These are phyloP conservation scores for Poeciliopsis occidentalis DNA, from an alignment of 2,113 vertebrate species.

Conservation along the genomic window DNA sequence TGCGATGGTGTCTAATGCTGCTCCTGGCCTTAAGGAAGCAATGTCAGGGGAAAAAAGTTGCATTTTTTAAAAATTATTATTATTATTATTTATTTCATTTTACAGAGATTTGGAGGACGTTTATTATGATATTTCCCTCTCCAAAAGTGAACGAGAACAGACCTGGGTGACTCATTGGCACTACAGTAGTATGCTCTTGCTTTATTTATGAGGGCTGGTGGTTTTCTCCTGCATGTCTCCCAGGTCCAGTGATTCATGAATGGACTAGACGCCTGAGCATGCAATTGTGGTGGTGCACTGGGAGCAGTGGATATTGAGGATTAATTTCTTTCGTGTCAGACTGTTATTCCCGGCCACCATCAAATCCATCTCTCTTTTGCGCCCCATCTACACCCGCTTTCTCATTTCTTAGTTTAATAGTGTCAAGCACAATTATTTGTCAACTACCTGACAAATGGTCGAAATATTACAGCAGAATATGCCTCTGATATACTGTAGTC, in stretches of 20 bases:
- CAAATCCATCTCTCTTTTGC: conserved; percentile 71
- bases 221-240: conserved; percentile 73
- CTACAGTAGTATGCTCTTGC: conserved; percentile 71
- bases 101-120: conserved; percentile 44
- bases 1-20: conserved; percentile 13
- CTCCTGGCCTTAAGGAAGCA: conserved; percentile 24
- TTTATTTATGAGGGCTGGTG: conserved; percentile 81
- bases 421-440: conserved; percentile 72
- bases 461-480: conserved; percentile 54
- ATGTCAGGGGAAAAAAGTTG: conserved; percentile 29
- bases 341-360: conserved; percentile 73
- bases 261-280: conserved; percentile 74
- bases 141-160: conserved; percentile 69
- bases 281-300: conserved; percentile 76
- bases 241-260: conserved; percentile 81
- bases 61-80: too few species aligned
- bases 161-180: conserved; percentile 74
- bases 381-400: conserved; percentile 62
- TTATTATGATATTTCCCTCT: conserved; percentile 63
- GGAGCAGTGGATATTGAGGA: conserved; percentile 76
- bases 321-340: conserved; percentile 75
- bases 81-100: conserved; percentile 31
- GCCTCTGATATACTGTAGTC: conserved; percentile 54
- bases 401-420: conserved; percentile 75
- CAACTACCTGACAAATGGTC: conserved; percentile 63